Conservation (phyloP, 2,888 invertebrate genomes). For the Zootermopsis nevadensis region DNA sequence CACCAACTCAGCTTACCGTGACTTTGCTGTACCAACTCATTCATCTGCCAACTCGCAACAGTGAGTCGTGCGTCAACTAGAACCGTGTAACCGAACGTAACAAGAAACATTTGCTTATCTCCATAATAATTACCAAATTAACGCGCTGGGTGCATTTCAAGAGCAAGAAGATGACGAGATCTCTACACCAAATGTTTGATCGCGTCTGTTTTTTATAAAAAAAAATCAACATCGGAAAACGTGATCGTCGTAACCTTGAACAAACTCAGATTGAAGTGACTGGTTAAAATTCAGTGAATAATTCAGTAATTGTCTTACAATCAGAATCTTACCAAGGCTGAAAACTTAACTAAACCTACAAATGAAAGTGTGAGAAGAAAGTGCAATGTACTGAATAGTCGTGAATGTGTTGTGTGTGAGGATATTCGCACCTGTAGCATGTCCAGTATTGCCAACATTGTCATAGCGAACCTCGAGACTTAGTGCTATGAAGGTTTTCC, state of each 20-base stretch:
- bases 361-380: neutral
- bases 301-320: neutral
- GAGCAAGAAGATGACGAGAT: neutral
- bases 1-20: slow-evolving; percentile 22
- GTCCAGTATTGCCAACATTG: neutral
- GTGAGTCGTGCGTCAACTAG: neutral
- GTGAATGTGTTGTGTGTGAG: neutral
- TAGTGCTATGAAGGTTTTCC: slow-evolving; percentile 19
- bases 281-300: neutral
- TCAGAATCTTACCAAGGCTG: neutral
- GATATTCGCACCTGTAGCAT: neutral
- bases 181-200: neutral
- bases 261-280: neutral
- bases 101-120: neutral
- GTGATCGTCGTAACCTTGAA: neutral
- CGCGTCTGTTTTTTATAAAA: neutral
- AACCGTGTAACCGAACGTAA: neutral
- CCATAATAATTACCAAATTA: too few relatives aligned
- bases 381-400: neutral
- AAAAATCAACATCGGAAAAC: neutral
- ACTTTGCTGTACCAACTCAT: slow-evolving; percentile 17
- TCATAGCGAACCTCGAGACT: neutral
- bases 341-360: neutral
- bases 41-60: neutral
- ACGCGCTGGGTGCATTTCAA: neutral